phyloP scores from a whole-genome alignment of 92 coral and sea anemone genomes.

The Blastomussa wellsi region DNA sequence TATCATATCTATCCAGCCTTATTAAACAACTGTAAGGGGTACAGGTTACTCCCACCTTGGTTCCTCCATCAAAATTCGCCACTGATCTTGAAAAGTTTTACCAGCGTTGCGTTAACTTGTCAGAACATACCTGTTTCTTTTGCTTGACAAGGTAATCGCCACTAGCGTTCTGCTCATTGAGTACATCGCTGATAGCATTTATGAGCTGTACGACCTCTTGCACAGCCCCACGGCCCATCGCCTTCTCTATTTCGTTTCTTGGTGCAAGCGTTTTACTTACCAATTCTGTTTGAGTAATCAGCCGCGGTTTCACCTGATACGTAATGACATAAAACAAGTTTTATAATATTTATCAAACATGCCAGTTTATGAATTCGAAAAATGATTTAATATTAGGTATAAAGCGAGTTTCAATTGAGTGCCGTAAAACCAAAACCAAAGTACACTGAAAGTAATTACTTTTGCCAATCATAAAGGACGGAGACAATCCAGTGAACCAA shows the following conservation, averaged over 20 bases:
- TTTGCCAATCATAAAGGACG: too few species aligned
- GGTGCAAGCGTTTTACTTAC: conserved; percentile 8
- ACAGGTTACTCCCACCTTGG: too few species aligned
- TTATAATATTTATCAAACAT: too few species aligned
- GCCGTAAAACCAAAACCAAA: too few species aligned
- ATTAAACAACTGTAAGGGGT: too few species aligned
- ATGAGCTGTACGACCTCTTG: conserved; percentile 62
- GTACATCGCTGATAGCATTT: conserved; percentile 50
- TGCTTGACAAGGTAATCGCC: neutral
- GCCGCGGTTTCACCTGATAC: conserved; percentile 10
- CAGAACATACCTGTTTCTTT: conserved; percentile 16
- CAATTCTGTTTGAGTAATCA: neutral
- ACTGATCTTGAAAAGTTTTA: neutral
- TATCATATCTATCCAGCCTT: too few species aligned
- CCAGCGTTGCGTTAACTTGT: neutral
- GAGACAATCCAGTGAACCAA: too few species aligned
- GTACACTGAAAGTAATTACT: too few species aligned
- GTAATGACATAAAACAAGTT: neutral
- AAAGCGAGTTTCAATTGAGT: too few species aligned
- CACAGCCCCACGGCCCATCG: conserved; percentile 63
- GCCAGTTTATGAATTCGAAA: too few species aligned
- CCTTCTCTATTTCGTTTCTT: conserved; percentile 26
- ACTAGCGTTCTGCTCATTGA: conserved; percentile 30
- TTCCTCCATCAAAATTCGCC: too few species aligned
- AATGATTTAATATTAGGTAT: too few species aligned